Evolutionary conservation across 2,888 invertebrate species (phyloP), one percentile per base, ranked within the genome.

Genomic region (Heliconius cydno): DNA sequence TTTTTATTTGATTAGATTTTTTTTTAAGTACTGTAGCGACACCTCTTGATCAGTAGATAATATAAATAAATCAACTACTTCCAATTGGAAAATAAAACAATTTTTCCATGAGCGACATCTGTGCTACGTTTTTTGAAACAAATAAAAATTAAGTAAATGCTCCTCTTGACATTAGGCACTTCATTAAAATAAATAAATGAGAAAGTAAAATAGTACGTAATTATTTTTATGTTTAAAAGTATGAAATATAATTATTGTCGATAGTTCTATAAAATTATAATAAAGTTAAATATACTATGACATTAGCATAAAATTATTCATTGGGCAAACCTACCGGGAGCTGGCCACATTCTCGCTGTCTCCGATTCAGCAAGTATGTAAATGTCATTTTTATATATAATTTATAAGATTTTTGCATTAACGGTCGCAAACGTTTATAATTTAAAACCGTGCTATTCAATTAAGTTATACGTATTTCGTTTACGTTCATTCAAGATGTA

Each of bases 321-420:
- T 83, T 87, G 87, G 90, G 86, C 86, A 91, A 86, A 88, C 89
- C 90, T 88, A 87, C 85, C 82, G 84, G 91, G 87, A 89, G 93
- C 94, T 94, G 94, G 94, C 90, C 87, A 95, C 94, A 94, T 91
- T 93, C 90, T 90, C 88, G 91, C 93, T 93, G 93, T 94, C 94
- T 93, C 90, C 89, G 86, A 88, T 91, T 94, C 92, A 94, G 93
- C 94, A 94, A 94, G 95, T 95, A 95, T 95, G 95, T 95, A 94
- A 95, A 95, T 95, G 95, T 95, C 95, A 95, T 91, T 92, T 91
- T 92, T 92, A 87, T 89, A 89, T 82, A 80, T 88, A 88, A 86
- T 92, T 91, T 90, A 88, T 87, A 85, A 86, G 83, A 84, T 86
- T 88, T 88, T 90, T 75, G 86, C 84, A 86, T 84, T 89, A 88